phyloP scores from a whole-genome alignment of 2,797 vertebrate species.

The Takifugu rubripes region DNA sequence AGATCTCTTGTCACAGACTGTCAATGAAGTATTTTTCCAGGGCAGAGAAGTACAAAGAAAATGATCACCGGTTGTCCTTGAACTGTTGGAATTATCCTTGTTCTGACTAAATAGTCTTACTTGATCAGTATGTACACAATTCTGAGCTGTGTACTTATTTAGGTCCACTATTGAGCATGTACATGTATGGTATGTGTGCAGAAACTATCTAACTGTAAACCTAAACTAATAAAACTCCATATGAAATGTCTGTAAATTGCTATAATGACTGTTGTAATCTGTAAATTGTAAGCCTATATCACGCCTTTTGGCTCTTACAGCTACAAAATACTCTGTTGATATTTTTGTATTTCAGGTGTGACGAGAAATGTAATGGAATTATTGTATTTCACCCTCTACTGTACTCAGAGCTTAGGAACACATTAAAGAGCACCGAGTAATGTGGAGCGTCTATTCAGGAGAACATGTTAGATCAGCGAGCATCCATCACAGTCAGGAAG shows the following conservation, averaged over 20 bases:
- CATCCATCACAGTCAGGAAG: slow-evolving; percentile 13
- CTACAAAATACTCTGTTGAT: slow-evolving; percentile 35
- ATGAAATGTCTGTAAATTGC: slow-evolving; percentile 58
- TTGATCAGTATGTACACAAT: slow-evolving; percentile 50
- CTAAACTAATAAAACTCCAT: slow-evolving; percentile 52
- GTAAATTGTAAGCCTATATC: slow-evolving; percentile 56
- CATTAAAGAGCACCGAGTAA: slow-evolving; percentile 32
- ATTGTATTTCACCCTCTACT: slow-evolving; percentile 67
- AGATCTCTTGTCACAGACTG: slow-evolving; percentile 30
- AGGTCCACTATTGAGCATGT: slow-evolving; percentile 53
- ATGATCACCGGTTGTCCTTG: no score
- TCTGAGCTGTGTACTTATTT: slow-evolving; percentile 47
- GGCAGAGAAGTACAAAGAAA: slow-evolving; percentile 13
- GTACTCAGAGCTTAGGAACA: slow-evolving; percentile 60
- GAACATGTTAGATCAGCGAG: slow-evolving; percentile 36
- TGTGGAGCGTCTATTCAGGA: slow-evolving; percentile 24
- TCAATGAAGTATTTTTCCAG: slow-evolving; percentile 44
- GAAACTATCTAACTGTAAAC: slow-evolving; percentile 41
- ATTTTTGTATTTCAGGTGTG: slow-evolving; percentile 59
- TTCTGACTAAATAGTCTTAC: slow-evolving; percentile 48
- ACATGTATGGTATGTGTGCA: slow-evolving; percentile 39
- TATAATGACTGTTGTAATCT: slow-evolving; percentile 45
- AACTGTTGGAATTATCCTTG: slow-evolving; percentile 17
- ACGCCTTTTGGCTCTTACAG: slow-evolving; percentile 50
- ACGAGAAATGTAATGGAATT: slow-evolving; percentile 44